Evolutionary conservation across 2,888 invertebrate species (phyloP), one percentile per base, ranked within the genome.

Genomic region (Acanthoscelides obtectus): DNA sequence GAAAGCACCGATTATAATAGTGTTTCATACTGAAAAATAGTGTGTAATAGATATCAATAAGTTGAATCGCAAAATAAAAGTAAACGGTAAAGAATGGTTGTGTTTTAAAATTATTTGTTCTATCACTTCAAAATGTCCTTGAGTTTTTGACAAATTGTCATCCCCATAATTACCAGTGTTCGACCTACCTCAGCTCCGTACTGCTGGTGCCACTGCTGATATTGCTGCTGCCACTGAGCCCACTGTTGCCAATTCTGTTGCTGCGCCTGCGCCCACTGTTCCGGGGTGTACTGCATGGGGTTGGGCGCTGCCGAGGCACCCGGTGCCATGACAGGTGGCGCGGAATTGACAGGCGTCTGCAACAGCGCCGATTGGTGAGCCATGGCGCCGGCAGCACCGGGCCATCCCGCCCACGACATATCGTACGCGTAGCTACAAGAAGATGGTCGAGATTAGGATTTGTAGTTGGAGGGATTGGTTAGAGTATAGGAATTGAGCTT

Each of bases 191-290:
- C 91, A 72, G 91, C 91, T 68, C 92, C 93, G 83, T 92, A 93
- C 80, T 92, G 92, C 73, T 88, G 89, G 81, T 93, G 93, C 93
- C 92, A 92, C 79, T 92, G 91, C 69, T 91, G 89, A 85, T 92
- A 93, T 79, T 93, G 93, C 77, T 91, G 91, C 79, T 93, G 92
- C 93, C 93, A 93, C 77, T 92, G 92, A 12, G 90, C 89, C 90
- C 92, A 92, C 77, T 93, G 92, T 76, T 90, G 89, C 89, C 91
- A 92, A 80, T 90, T 91, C 82, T 92, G 91, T 77, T 92, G 91
- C 80, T 91, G 92, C 84, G 90, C 87, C 77, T 89, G 86, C 66
- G 90, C 87, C 92, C 92, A 92, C 83, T 92, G 92, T 78, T 92
- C 92, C 66, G 89, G 84, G 5, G 90, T 89, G 76, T 89, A 91